A percentile compares a stretch with the other conserved stretches of the same genome.
These are phyloP conservation scores for Resseliella maxima DNA, from an alignment of 2,888 invertebrate species.

Conservation along the genomic window DNA sequence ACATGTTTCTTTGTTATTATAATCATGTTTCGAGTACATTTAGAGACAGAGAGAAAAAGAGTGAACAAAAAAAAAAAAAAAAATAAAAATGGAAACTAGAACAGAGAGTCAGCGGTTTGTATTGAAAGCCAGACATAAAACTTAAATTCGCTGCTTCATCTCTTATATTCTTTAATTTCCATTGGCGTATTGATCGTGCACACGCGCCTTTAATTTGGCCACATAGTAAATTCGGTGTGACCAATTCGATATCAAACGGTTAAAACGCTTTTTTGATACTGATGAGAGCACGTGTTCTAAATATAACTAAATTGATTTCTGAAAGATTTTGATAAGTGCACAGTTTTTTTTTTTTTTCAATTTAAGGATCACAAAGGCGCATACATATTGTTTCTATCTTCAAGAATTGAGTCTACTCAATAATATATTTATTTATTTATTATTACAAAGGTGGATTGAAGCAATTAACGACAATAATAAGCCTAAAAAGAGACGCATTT, in stretches of 20 bases:
- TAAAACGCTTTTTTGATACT: background rate
- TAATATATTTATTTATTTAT: no score
- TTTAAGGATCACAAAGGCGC: background rate
- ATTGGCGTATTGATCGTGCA: background rate
- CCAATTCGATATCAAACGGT: constrained; percentile 1
- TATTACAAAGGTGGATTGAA: background rate
- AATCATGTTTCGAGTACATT: background rate
- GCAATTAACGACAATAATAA: background rate
- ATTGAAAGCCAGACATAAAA: background rate
- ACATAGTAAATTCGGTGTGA: background rate
- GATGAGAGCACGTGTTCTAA: background rate
- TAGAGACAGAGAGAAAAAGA: no score
- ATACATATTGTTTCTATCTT: background rate
- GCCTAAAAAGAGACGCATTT: no score
- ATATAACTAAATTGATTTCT: background rate
- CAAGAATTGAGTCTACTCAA: background rate
- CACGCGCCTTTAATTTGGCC: background rate
- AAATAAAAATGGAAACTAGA: constrained; percentile 11
- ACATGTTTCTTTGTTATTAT: constrained; percentile 22
- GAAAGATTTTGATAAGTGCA: background rate
- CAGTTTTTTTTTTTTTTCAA: background rate
- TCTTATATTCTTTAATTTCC: background rate
- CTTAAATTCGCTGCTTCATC: background rate
- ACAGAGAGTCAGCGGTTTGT: background rate
- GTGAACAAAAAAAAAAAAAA: no score